These are phyloP conservation scores for Onthophagus taurus DNA, from an alignment of 1,140 invertebrate genomes.

Conservation along the genomic window DNA sequence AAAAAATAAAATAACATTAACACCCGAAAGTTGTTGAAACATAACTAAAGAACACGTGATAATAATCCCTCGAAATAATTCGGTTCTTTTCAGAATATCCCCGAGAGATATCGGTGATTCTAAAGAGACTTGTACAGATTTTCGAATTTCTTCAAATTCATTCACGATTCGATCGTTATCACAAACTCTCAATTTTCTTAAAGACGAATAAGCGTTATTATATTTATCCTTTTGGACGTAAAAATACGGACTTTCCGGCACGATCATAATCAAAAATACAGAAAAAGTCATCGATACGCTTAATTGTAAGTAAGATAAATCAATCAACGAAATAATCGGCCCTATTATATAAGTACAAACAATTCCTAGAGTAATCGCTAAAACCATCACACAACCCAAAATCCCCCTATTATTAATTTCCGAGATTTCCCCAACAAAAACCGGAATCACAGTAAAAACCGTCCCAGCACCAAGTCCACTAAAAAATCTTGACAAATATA, in stretches of 20 bases:
- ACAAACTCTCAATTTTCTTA: slow-evolving; percentile 51
- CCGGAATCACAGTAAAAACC: slow-evolving; percentile 40
- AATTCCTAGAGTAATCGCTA: slow-evolving; percentile 20
- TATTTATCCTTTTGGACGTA: slow-evolving; percentile 48
- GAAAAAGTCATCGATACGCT: not conserved
- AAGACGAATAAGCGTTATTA: slow-evolving; percentile 48
- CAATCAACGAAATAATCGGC: slow-evolving; percentile 18
- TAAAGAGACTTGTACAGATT: slow-evolving; percentile 33
- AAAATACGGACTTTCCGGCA: slow-evolving; percentile 65
- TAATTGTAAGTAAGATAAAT: not conserved
- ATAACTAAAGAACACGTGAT: slow-evolving; percentile 59
- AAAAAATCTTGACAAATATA: slow-evolving; percentile 35
- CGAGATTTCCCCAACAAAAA: slow-evolving; percentile 42
- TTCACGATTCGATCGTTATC: slow-evolving; percentile 43
- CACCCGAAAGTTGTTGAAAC: slow-evolving; percentile 70
- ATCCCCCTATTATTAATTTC: slow-evolving; percentile 28
- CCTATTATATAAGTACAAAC: slow-evolving; percentile 23
- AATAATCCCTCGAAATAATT: slow-evolving; percentile 40
- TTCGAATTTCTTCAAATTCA: slow-evolving; percentile 45
- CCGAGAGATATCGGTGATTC: slow-evolving; percentile 42
- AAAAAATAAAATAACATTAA: slow-evolving; percentile 79
- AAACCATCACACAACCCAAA: slow-evolving; percentile 18
- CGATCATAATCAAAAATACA: not conserved
- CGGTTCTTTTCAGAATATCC: slow-evolving; percentile 45
- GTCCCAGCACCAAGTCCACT: slow-evolving; percentile 36